Evolutionary conservation across 2,113 vertebrate genomes (phyloP), one percentile per base, ranked within the genome.

Genomic region (Emydura subglobosa): DNA sequence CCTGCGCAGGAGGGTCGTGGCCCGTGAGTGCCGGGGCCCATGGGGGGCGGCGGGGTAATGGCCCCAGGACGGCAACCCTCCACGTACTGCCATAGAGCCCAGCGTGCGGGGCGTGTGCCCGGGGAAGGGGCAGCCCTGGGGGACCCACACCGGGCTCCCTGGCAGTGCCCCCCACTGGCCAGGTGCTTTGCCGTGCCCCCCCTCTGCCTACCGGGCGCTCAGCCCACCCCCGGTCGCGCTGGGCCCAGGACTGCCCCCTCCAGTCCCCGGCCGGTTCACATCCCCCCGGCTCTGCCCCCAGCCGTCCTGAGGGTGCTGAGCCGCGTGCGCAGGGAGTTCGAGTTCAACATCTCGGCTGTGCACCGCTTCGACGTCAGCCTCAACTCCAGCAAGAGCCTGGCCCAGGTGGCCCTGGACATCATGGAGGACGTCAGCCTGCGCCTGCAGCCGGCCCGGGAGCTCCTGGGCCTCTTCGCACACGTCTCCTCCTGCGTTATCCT

Each of bases 301-400:
- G 99, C 99, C 3, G 74, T 98, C 3, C 85, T 93, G 0, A 82
- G 94, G 0, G 0, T 96, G 7, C 93, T 99, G 31, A 79, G 98
- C 47, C 97, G 93, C 0, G 88, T 99, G 79, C 99, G 98, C 2
- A 86, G 2, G 0, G 98, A 99, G 97, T 99, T 99, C 29, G 98
- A 99, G 50, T 99, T 99, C 98, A 99, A 99, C 95, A 86, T 99
- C 74, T 98, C 99, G 0, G 96, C 98, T 3, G 84, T 95, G 0
- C 97, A 98, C 65, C 92, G 92, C 76, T 99, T 98, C 7, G 97
- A 98, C 1, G 22, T 99, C 94, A 97, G 95, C 0, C 78, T 98
- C 80, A 98, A 98, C 1, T 97, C 98, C 96, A 99, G 98, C 94
- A 98, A 97, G 72, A 98, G 98, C 7, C 94, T 99, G 91, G 98